phyloP scores from a whole-genome alignment of 2,113 vertebrate species.

The Pyxicephalus adspersus region DNA sequence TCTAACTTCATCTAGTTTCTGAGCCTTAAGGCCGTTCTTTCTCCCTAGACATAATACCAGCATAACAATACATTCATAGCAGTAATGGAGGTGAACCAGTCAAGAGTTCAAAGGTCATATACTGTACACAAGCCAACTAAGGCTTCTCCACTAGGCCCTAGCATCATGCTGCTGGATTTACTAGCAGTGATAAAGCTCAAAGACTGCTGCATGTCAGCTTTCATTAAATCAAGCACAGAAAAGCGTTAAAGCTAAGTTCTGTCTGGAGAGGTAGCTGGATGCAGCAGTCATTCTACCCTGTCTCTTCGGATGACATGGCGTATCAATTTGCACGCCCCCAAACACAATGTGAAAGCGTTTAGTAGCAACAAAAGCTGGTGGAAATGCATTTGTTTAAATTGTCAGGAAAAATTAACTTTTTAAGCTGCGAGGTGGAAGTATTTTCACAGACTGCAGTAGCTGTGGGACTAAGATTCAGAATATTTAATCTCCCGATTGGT shows the following conservation, averaged over 20 bases:
- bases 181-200: conserved; percentile 2
- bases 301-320: conserved; percentile 44
- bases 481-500: neutral
- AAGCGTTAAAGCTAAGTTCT: conserved; percentile 31
- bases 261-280: neutral
- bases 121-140: neutral
- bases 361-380: conserved; percentile 41
- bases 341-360: conserved; percentile 53
- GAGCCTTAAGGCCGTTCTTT: neutral
- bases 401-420: conserved; percentile 52
- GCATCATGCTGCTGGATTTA: conserved; percentile 16
- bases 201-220: conserved; percentile 45
- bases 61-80: neutral
- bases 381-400: conserved; percentile 54
- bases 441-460: conserved; percentile 8
- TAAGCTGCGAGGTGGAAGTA: neutral
- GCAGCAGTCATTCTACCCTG: conserved; percentile 23
- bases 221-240: conserved; percentile 25
- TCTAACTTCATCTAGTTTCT: neutral
- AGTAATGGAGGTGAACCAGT: neutral
- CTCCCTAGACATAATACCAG: neutral
- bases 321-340: conserved; percentile 45
- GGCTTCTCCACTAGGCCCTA: neutral
- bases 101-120: conserved; percentile 2
- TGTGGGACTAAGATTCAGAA: neutral